These are phyloP conservation scores for Athetis lepigone DNA, from an alignment of 2,888 invertebrate genomes.

Conservation along the genomic window DNA sequence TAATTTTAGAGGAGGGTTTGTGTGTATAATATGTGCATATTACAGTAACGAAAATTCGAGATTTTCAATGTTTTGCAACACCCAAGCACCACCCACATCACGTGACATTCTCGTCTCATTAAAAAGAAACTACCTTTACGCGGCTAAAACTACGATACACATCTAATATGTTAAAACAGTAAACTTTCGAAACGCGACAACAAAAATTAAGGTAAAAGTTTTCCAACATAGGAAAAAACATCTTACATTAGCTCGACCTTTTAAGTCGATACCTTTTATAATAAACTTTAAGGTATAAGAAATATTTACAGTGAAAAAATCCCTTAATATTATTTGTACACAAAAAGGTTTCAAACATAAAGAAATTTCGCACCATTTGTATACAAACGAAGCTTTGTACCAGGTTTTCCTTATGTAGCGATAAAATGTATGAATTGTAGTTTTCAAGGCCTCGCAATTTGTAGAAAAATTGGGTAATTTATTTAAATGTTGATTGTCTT, in stretches of 20 bases:
- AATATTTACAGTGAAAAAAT: conserved; percentile 64
- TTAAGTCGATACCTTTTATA: conserved; percentile 54
- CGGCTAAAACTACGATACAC: too few relatives aligned
- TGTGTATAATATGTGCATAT: too few relatives aligned
- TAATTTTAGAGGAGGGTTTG: too few relatives aligned
- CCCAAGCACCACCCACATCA: too few relatives aligned
- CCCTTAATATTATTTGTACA: conserved; percentile 65
- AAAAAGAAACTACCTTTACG: too few relatives aligned
- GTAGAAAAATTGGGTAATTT: conserved; percentile 19
- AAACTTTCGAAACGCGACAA: conserved; percentile 29
- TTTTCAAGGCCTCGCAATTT: too few relatives aligned
- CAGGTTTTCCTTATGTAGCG: conserved; percentile 56
- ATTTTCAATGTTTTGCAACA: too few relatives aligned
- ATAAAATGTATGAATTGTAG: conserved; percentile 66
- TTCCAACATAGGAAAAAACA: conserved; percentile 44
- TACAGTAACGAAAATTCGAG: too few relatives aligned
- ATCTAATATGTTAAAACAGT: too few relatives aligned
- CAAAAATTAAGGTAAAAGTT: conserved; percentile 54
- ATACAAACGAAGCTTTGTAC: conserved; percentile 69
- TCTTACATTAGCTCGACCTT: conserved; percentile 37
- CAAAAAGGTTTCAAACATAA: conserved; percentile 74
- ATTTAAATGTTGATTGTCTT: too few relatives aligned
- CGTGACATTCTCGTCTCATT: too few relatives aligned
- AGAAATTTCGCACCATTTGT: conserved; percentile 77
- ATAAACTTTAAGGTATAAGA: conserved; percentile 66